phyloP scores from a whole-genome alignment of 2,113 vertebrate genomes.

The Prunella himalayana region DNA sequence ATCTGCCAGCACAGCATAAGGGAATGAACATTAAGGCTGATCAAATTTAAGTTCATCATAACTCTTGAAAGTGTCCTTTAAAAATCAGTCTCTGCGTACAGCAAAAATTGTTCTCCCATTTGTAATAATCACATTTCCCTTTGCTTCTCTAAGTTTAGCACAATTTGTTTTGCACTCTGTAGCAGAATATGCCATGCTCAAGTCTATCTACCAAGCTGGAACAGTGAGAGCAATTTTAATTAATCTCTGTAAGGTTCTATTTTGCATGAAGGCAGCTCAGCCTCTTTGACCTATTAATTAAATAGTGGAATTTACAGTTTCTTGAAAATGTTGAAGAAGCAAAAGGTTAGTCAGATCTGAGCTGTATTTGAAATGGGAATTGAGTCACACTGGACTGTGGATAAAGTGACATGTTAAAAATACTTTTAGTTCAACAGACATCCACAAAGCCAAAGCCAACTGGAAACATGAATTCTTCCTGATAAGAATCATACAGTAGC shows the following conservation, averaged over 20 bases:
- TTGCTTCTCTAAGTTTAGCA: neutral
- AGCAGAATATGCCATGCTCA: neutral
- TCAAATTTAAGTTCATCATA: neutral
- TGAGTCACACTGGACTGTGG: neutral
- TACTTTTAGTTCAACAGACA: neutral
- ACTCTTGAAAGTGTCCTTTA: neutral
- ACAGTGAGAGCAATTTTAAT: constrained; percentile 55
- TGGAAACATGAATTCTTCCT: neutral
- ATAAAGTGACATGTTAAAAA: neutral
- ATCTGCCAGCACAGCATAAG: neutral
- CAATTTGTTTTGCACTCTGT: neutral
- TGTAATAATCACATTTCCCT: neutral
- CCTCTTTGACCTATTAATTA: constrained; percentile 67
- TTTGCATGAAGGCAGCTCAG: constrained; percentile 37
- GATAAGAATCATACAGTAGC: neutral
- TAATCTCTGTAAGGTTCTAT: constrained; percentile 55
- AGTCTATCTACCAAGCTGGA: constrained; percentile 25
- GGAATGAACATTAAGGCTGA: neutral
- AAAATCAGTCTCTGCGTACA: neutral
- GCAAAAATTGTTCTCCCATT: neutral
- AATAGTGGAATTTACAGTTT: constrained; percentile 55
- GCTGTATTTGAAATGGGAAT: constrained; percentile 60
- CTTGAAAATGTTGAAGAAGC: constrained; percentile 57
- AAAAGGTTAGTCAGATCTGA: constrained; percentile 52
- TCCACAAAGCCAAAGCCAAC: neutral